Evolutionary conservation across 2,888 invertebrate genomes (phyloP), one percentile per base, ranked within the genome.

Genomic region (Penaeus monodon): DNA sequence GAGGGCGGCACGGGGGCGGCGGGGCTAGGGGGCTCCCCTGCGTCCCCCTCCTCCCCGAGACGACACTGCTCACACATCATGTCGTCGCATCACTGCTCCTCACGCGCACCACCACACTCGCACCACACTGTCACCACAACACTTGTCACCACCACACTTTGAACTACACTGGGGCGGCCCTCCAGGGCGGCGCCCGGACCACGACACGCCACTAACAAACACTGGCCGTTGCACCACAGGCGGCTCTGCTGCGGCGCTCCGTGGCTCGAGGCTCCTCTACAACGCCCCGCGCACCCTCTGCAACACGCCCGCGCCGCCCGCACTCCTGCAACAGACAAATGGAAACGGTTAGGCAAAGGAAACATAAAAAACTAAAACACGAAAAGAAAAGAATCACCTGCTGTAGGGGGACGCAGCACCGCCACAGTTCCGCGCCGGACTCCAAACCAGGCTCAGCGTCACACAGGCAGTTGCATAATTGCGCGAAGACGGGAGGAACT

Each of bases 31-130:
- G 81, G 86, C 57, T 76, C 81, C 63, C 63, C 81, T 22, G 63
- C 77, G 27, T 77, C 86, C 81, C 86, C 81, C 81, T 63, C 80
- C 86, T 81, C 81, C 86, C 81, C 81, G 73, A 76, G 77, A 57
- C 70, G 81, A 68, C 86, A 77, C 68, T 76, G 81, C 81, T 86
- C 86, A 86, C 77, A 81, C 86, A 86, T 86, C 76, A 82, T 77
- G 76, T 44, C 65, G 84, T 77, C 65, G 84, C 84, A 84, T 84
- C 77, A 78, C 84, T 77, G 78, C 84, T 33, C 84, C 76, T 29
- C 68, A 27, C 84, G 78, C 84, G 57, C 83, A 84, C 84, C 78
- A 78, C 84, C 65, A 65, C 73, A 65, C 84, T 49, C 77, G 65
- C 70, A 82, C 81, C 81, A 84, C 84, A 77, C 76, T 65, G 76